Base-by-base conservation (phyloP, 1,140 invertebrate genomes). In the Dreissena polymorpha region DNA sequence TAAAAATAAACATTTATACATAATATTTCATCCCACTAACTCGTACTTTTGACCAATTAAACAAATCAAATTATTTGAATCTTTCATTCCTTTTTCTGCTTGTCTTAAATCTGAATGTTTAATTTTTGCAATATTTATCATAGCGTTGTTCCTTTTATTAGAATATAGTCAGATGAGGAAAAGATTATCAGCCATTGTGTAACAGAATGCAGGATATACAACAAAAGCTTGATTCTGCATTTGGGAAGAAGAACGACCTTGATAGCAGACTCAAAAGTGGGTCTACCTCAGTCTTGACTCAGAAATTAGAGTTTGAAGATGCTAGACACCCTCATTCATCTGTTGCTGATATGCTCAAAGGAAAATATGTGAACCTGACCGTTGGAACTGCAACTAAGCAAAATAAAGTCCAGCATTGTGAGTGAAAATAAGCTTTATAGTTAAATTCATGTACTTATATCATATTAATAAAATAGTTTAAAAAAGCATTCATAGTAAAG, bases 291-390 rank as follows among this genome's bases (percentile, higher is more conserved):
- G 60, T 73, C 68, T 60, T 82, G 39, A 73, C 60, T 21, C 79
- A 82, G 60, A 73, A 68, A 51, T 73, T 82, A 23, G 79, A 82
- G n/a, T 82, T 73, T 64, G 25, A 65, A 25, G 49, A 53, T 14
- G 39, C 79, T 8, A 65, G 55, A 8, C 57, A 68, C 49, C 70
- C 70, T 16, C 79, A 82, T 39, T 82, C 79, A 53, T 82, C 79
- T 7, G 27, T 82, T 27, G 67, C 12, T 82, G 79, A 82, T 23
- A 50, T 72, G 21, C 71, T 82, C 13, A 82, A 82, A 51, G 79
- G 69, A n/a, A 82, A 82, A 53, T 82, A 82, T 82, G 70, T 72
- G 5, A 82, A 82, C 71, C 79, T 82, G 49, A 71, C 79, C 12
- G 49, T 64, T 18, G 13, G 57, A 16, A 51, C 39, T 12, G 23